Conservation (phyloP, 2,888 invertebrate genomes). For the Formica aserva region DNA sequence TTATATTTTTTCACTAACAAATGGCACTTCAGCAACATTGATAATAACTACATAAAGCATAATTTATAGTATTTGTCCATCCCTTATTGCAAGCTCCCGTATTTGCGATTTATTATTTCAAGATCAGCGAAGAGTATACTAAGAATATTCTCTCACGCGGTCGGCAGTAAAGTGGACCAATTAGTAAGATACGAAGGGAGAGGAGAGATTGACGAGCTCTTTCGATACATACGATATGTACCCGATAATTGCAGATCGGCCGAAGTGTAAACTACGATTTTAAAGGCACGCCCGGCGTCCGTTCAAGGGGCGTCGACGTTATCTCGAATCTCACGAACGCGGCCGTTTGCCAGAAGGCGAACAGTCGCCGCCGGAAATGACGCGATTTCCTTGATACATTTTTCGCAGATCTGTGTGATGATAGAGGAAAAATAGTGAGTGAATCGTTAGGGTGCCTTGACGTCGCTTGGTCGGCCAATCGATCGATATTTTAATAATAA, state of each 20-base stretch:
- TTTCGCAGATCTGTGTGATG: slow-evolving; percentile 29
- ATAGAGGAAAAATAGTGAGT: slow-evolving; percentile 15
- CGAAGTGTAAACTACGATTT: slow-evolving; percentile 47
- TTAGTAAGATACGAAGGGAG: slow-evolving; percentile 14
- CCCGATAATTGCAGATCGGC: slow-evolving; percentile 35
- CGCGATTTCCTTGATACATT: slow-evolving; percentile 35
- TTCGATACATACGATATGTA: slow-evolving; percentile 24
- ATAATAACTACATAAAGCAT: slow-evolving; percentile 13
- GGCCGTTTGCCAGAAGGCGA: slow-evolving; percentile 24
- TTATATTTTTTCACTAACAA: background rate
- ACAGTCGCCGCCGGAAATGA: slow-evolving; percentile 39
- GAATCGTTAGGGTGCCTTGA: background rate
- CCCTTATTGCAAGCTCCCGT: background rate
- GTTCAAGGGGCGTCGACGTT: slow-evolving; percentile 21
- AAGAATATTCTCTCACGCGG: background rate
- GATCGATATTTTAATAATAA: slow-evolving; percentile 10
- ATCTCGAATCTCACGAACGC: slow-evolving; percentile 27
- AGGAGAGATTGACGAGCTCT: slow-evolving; percentile 23
- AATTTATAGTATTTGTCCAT: background rate
- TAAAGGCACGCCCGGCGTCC: slow-evolving; percentile 22
- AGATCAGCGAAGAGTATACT: background rate
- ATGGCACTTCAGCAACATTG: background rate
- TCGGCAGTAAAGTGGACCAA: slow-evolving; percentile 38
- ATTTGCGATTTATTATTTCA: slow-evolving; percentile 40
- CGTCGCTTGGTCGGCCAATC: background rate